phyloP scores from a whole-genome alignment of 2,797 vertebrate genomes.

The Aselliscus stoliczkanus region DNA sequence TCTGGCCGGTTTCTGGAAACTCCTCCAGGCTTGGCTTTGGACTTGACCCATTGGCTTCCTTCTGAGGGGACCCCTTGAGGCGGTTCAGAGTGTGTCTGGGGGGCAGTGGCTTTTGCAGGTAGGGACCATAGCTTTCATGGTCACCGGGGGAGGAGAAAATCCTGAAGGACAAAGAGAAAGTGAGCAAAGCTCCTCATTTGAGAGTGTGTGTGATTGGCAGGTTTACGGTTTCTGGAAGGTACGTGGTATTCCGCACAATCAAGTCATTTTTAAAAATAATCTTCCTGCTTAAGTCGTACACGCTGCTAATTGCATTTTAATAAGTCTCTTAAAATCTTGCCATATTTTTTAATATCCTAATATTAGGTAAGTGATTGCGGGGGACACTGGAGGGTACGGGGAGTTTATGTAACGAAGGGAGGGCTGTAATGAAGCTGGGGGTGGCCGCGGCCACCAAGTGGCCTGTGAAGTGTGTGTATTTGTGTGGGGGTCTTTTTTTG shows the following conservation, averaged over 20 bases:
- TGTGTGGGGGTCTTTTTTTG: neutral
- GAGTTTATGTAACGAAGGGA: slow-evolving; percentile 80
- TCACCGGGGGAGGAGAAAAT: neutral
- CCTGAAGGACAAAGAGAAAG: slow-evolving; percentile 82
- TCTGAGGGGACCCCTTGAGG: neutral
- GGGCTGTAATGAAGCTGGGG: slow-evolving; percentile 71
- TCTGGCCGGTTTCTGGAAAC: neutral
- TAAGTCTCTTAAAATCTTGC: slow-evolving; percentile 88
- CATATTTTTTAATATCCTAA: slow-evolving; percentile 89
- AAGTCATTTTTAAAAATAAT: slow-evolving; percentile 85
- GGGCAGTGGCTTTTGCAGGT: neutral
- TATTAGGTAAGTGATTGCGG: slow-evolving; percentile 88
- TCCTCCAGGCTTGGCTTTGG: neutral
- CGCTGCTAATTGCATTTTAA: slow-evolving; percentile 86
- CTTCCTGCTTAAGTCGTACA: slow-evolving; percentile 85
- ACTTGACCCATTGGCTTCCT: neutral
- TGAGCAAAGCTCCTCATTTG: slow-evolving; percentile 79
- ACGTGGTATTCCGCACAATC: slow-evolving; percentile 85
- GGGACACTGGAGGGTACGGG: slow-evolving; percentile 85
- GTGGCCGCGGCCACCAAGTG: slow-evolving; percentile 66
- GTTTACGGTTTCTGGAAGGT: slow-evolving; percentile 86
- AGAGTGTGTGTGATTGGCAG: slow-evolving; percentile 84
- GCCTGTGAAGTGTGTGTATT: neutral
- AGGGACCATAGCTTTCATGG: neutral
- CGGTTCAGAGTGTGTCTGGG: neutral